Conservation (phyloP, 2,888 invertebrate genomes). For the Chrysolina americana region DNA sequence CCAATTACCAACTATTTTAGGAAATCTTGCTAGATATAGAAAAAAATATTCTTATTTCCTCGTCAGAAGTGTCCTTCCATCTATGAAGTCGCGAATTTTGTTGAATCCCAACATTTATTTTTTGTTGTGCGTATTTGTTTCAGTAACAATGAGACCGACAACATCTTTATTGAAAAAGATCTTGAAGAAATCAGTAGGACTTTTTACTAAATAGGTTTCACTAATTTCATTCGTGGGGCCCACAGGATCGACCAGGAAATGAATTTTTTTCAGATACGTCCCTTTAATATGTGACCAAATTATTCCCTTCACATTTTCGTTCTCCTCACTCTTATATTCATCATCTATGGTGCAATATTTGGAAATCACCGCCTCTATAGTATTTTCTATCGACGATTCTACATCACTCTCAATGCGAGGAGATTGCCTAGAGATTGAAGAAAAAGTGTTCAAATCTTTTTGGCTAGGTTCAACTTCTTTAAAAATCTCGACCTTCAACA, state of each 20-base stretch:
- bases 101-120: not conserved
- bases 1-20: constrained; percentile 12
- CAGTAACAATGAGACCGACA: not conserved
- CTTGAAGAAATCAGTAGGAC: not conserved
- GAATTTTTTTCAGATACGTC: constrained; percentile 17
- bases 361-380: constrained; percentile 30
- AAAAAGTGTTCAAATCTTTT: constrained; percentile 17
- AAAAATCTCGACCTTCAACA: too few species aligned
- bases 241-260: constrained; percentile 25
- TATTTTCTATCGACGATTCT: too few species aligned
- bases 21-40: constrained; percentile 21
- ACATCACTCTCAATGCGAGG: constrained; percentile 17
- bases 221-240: constrained; percentile 9
- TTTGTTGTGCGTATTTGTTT: not conserved
- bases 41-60: constrained; percentile 30
- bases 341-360: constrained; percentile 32
- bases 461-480: constrained; percentile 15
- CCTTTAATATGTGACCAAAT: constrained; percentile 23
- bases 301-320: constrained; percentile 22
- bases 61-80: constrained; percentile 3
- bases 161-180: too few species aligned
- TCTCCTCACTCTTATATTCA: not conserved
- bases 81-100: constrained; percentile 15
- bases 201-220: not conserved
- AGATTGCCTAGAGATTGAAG: constrained; percentile 28